Percentiles rank a stretch among this genome's conserved stretches.
Evolutionary conservation across 2,113 vertebrate species (phyloP).

Genomic region (Gymnobelideus leadbeateri): DNA sequence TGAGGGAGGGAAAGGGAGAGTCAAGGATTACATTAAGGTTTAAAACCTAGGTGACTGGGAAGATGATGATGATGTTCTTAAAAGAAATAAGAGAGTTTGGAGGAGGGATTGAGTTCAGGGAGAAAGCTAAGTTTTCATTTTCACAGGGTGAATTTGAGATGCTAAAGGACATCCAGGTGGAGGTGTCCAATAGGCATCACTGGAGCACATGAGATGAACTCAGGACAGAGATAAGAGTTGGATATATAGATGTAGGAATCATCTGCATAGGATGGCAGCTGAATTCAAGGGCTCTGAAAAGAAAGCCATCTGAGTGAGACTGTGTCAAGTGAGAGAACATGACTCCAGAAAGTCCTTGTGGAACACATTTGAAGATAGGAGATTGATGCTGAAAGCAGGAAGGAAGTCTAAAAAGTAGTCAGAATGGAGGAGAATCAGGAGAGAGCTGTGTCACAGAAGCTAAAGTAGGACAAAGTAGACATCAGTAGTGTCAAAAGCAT

Average conservation of each 20-base stretch:
- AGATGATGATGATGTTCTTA: neutral
- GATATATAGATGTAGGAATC: neutral
- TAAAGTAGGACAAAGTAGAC: neutral
- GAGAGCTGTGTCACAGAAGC: too few relatives aligned
- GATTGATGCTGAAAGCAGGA: neutral
- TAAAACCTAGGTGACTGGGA: neutral
- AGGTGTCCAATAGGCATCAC: neutral
- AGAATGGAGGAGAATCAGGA: too few relatives aligned
- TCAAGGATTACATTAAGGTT: neutral
- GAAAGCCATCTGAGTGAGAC: neutral
- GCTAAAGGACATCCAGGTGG: neutral
- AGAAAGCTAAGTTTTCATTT: neutral
- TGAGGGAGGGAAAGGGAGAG: neutral
- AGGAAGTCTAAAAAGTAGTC: neutral
- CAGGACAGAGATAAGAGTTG: neutral
- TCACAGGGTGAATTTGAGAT: neutral
- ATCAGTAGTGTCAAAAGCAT: neutral
- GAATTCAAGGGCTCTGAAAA: neutral
- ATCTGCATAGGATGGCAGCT: neutral
- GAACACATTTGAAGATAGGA: neutral
- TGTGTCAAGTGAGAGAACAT: neutral
- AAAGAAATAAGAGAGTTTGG: neutral
- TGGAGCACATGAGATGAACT: neutral
- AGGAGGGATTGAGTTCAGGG: neutral
- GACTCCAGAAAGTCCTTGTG: neutral